A percentile compares a stretch with the other conserved stretches of the same genome.
Evolutionary conservation across 1,140 invertebrate species (phyloP).

Genomic region (Drosophila equinoxialis): DNA sequence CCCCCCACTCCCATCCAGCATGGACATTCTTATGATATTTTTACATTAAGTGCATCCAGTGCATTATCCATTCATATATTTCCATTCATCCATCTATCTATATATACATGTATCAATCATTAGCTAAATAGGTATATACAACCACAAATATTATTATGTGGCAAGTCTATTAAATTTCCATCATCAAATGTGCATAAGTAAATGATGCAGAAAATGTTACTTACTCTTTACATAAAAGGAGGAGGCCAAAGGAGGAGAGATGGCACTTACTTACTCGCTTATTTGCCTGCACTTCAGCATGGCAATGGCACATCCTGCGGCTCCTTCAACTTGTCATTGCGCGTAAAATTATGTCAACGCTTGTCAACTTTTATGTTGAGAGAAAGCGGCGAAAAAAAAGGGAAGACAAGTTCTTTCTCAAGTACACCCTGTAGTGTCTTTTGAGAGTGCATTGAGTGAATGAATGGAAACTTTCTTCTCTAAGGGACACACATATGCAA

Average conservation of each 20-base stretch:
- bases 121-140: constrained; percentile 41
- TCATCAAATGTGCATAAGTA: constrained; percentile 53
- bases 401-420: constrained; percentile 38
- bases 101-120: constrained; percentile 62
- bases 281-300: constrained; percentile 44
- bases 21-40: constrained; percentile 53
- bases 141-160: constrained; percentile 77
- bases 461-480: constrained; percentile 57
- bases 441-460: constrained; percentile 74
- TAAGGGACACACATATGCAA: no score
- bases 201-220: constrained; percentile 73
- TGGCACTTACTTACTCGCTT: constrained; percentile 55
- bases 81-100: neutral
- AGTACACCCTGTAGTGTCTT: constrained; percentile 66
- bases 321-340: constrained; percentile 72
- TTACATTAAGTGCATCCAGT: constrained; percentile 28
- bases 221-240: constrained; percentile 2
- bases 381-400: constrained; percentile 26
- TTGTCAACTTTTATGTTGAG: constrained; percentile 74
- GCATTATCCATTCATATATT: neutral
- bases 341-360: constrained; percentile 81
- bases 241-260: neutral
- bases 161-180: constrained; percentile 67
- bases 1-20: constrained; percentile 6
- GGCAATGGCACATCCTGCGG: constrained; percentile 57